Evolutionary conservation across 2,113 vertebrate species (phyloP).

Genomic region (Balaenoptera acutorostrata): DNA sequence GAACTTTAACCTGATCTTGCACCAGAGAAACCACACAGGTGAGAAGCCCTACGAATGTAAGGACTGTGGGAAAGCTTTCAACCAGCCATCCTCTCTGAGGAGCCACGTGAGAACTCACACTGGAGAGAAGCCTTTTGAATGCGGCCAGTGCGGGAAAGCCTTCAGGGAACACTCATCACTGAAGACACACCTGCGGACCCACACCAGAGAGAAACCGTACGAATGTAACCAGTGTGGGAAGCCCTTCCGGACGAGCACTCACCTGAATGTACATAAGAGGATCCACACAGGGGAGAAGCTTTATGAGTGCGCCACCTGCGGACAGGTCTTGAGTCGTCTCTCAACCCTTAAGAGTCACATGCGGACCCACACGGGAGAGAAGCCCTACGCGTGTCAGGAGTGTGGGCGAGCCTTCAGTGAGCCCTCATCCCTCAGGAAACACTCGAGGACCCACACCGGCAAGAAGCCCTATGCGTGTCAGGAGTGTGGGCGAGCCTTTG

Average conservation of each 20-base stretch:
- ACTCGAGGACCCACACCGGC: slow-evolving; percentile 79
- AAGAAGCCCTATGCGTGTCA: slow-evolving; percentile 58
- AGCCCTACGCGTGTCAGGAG: slow-evolving; percentile 85
- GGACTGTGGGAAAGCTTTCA: slow-evolving; percentile 63
- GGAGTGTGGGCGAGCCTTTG: slow-evolving; percentile 64
- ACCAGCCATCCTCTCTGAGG: slow-evolving; percentile 45
- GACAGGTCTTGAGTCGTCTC: slow-evolving; percentile 84
- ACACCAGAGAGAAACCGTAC: slow-evolving; percentile 68
- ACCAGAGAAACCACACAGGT: slow-evolving; percentile 58
- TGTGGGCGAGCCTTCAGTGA: slow-evolving; percentile 83
- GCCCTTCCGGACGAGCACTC: slow-evolving; percentile 65
- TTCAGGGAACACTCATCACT: slow-evolving; percentile 68
- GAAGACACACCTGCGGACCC: slow-evolving; percentile 65
- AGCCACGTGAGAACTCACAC: slow-evolving; percentile 64
- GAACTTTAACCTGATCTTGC: slow-evolving; percentile 67
- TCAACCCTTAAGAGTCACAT: slow-evolving; percentile 89
- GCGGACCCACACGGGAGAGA: slow-evolving; percentile 88
- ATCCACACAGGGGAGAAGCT: slow-evolving; percentile 66
- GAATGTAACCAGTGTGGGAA: slow-evolving; percentile 67
- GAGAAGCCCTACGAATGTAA: slow-evolving; percentile 63
- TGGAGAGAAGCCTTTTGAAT: slow-evolving; percentile 66
- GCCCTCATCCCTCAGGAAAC: slow-evolving; percentile 80
- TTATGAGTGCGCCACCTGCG: slow-evolving; percentile 48
- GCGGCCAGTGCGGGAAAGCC: slow-evolving; percentile 62
- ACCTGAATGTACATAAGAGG: slow-evolving; percentile 64